Evolutionary conservation across 2,888 invertebrate species (phyloP), one percentile per base, ranked within the genome.

Genomic region (Odontomyia ornata): DNA sequence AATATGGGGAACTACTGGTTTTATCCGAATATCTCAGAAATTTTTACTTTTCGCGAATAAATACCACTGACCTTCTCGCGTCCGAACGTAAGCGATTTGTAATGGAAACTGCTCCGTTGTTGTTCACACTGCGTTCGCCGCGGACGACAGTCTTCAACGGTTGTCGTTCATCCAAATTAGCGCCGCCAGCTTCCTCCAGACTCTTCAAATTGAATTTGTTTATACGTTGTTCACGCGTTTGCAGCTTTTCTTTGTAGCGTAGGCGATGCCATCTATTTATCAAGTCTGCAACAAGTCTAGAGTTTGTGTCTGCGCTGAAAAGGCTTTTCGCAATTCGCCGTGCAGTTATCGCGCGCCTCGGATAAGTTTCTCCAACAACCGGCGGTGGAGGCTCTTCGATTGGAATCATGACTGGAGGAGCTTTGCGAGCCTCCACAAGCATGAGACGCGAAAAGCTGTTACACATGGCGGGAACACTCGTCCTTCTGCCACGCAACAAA

Each of bases 11-110:
- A 9, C 36, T 36, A 9, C 5, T 52, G 4, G 13, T n/a, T 15
- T 4, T 15, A 4, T 15, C 3, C 52, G 13, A 18, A 52, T 36
- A 36, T 52, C 15, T 15, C 13, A 4, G 4, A 13, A 13, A 4
- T 7, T 43, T 13, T 52, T 13, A 52, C 52, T 52, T 18, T 52
- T 69, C 23, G 56, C 65, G 64, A 69, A 27, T 56, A 13, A 56
- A 67, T 18, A 28, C 21, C 27, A 62, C 78, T 78, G 78, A 78
- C 78, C 78, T 78, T 76, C 69, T 78, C 62, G 76, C 78, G 64
- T 77, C 78, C 36, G 78, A 43, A 52, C 76, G 73, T 15, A 75
- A 67, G 64, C 78, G 78, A 28, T 57, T 73, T 67, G 73, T 52
- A 52, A 78, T 75, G 25, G 77, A 78, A 60, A 78, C 76, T 78